Evolutionary conservation across 2,797 vertebrate genomes (phyloP).

Genomic region (Malacoraja senta): DNA sequence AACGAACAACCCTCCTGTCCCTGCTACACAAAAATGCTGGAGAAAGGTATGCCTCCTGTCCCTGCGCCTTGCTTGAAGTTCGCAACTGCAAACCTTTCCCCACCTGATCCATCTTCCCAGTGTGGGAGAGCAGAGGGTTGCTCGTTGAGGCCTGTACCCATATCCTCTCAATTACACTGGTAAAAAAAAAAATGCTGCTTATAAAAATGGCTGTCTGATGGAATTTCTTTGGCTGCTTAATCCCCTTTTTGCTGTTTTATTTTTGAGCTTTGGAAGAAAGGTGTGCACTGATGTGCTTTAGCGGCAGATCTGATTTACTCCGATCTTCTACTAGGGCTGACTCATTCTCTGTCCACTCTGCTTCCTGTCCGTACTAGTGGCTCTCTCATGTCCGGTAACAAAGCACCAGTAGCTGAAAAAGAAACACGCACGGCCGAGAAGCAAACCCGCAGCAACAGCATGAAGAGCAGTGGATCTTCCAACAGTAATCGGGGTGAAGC

Average conservation of each 20-base stretch:
- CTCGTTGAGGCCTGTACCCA: conserved; percentile 71
- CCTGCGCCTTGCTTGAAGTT: conserved; percentile 47
- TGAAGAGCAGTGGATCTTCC: conserved; percentile 68
- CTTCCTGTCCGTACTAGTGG: conserved; percentile 67
- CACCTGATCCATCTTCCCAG: conserved; percentile 6
- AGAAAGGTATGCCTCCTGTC: too few relatives aligned
- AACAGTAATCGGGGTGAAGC: conserved; percentile 76
- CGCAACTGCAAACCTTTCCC: conserved; percentile 19
- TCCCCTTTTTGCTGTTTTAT: conserved; percentile 48
- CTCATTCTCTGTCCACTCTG: conserved; percentile 41
- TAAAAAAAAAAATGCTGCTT: conserved; percentile 45
- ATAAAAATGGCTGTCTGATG: conserved; percentile 44
- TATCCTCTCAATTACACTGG: conserved; percentile 54
- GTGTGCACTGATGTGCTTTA: conserved; percentile 17
- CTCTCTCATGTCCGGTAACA: conserved; percentile 79
- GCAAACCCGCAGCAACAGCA: conserved; percentile 61
- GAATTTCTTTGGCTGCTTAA: conserved; percentile 51
- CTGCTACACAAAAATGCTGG: too few relatives aligned
- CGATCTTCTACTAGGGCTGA: conserved; percentile 40
- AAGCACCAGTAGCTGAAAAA: conserved; percentile 70
- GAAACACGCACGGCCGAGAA: conserved; percentile 69
- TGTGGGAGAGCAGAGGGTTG: conserved; percentile 69
- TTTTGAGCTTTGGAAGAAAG: conserved; percentile 45
- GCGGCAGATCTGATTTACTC: conserved; percentile 40
- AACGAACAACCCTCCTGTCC: conserved; percentile 83